Conservation (phyloP, 64 coral and sea anemone species). For the Porites australiensis region DNA sequence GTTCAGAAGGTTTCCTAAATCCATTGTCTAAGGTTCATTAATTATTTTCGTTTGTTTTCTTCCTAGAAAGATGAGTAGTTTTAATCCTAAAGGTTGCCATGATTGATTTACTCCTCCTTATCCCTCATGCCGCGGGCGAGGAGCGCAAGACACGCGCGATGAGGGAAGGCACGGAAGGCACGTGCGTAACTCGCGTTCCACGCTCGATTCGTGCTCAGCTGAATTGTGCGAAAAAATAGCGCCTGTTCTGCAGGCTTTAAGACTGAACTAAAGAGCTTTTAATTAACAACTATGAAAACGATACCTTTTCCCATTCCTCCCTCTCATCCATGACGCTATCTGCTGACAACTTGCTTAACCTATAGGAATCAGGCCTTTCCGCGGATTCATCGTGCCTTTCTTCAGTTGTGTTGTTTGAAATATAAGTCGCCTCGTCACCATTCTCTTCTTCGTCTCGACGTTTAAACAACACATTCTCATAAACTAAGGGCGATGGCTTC, state of each 20-base stretch:
- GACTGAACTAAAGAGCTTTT: neutral
- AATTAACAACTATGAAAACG: neutral
- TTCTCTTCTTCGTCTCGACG: slow-evolving; percentile 40
- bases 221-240: too few species aligned
- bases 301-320: slow-evolving; percentile 96
- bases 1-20: too few species aligned
- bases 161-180: too few species aligned
- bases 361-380: slow-evolving; percentile 27
- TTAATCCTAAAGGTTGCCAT: too few species aligned
- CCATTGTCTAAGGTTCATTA: too few species aligned
- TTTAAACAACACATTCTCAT: slow-evolving; percentile 97
- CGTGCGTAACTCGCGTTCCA: too few species aligned
- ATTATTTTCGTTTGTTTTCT: too few species aligned
- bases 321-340: slow-evolving; percentile 80
- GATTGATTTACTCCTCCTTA: too few species aligned
- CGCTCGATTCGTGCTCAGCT: too few species aligned
- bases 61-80: too few species aligned
- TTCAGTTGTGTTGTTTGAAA: neutral
- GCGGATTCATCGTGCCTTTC: neutral
- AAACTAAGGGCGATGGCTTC: slow-evolving; percentile 74
- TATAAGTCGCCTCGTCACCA: neutral
- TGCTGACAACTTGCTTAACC: slow-evolving; percentile 67
- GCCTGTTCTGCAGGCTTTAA: neutral
- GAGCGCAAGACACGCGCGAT: too few species aligned
- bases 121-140: too few species aligned